Evolutionary conservation across 2,888 invertebrate genomes (phyloP), one percentile per base, ranked within the genome.

Genomic region (Drosophila multiciliata): DNA sequence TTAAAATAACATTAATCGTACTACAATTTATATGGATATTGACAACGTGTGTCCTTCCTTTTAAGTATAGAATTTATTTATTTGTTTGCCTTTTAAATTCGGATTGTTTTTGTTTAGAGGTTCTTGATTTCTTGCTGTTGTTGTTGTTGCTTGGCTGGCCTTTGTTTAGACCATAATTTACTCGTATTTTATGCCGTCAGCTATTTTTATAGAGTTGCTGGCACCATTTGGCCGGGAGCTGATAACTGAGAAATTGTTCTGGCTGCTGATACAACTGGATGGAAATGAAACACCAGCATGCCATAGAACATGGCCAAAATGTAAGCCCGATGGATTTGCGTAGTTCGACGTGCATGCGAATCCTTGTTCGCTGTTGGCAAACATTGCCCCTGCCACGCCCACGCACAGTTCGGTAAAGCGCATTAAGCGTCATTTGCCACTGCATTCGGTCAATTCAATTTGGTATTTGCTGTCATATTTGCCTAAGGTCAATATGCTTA

Each of bases 401-500:
- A 59, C 60, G 5, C 26, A 26, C 35, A 17, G 54, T 55, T 36
- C 38, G 38, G 26, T 17, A 55, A 38, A 55, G 62, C 20, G 61
- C 79, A 78, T 72, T 78, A 78, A 80, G 67, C 68, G 53, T 38
- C 66, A 64, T 48, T 78, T 78, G 80, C 38, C 55, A 60, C 60
- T 33, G 71, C 66, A 49, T 3, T 26, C 26, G 33, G 40, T 45
- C 80, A 81, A 67, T 76, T 81, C 78, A 80, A 78, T 81, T 75
- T 89, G 48, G 74, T 80, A 76, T 73, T 73, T 50, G 67, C 70
- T 4, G 63, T 54, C 62, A 48, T 91, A 80, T 90, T 89, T 91
- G 80, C 73, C 26, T 17, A 49, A 33, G 49, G 91, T 91, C 87
- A 91, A 91, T 87, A 91, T 91, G 88, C 86, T 91, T 91, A 79